A percentile compares a stretch with the other conserved stretches of the same genome.
These are phyloP conservation scores for Mesocentrotus franciscanus DNA, from an alignment of 53 echinoderm and acorn worm species.

Conservation along the genomic window DNA sequence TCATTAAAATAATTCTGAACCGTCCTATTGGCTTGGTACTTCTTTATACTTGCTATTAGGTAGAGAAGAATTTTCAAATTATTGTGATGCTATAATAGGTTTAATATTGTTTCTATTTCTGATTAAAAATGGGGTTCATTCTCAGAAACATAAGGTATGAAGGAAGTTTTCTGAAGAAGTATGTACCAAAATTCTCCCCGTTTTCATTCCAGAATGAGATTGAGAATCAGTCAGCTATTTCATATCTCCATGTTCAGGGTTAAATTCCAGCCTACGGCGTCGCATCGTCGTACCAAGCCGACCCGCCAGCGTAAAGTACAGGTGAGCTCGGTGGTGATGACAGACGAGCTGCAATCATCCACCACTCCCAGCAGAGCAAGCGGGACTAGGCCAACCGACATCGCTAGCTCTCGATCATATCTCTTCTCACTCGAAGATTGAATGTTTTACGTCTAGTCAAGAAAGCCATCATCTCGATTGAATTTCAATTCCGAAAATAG, in stretches of 20 bases:
- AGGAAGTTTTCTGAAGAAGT: background rate
- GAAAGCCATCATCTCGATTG: constrained; percentile 37
- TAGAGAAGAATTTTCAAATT: too few species aligned
- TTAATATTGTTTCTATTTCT: too few species aligned
- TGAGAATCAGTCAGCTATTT: constrained; percentile 5
- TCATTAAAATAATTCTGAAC: background rate
- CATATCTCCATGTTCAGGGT: constrained; percentile 29
- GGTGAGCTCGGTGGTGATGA: constrained; percentile 17
- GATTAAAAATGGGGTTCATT: too few species aligned
- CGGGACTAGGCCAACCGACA: background rate
- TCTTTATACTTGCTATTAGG: too few species aligned
- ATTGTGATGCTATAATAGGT: too few species aligned
- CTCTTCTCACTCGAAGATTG: background rate
- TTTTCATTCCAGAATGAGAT: background rate
- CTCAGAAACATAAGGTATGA: too few species aligned
- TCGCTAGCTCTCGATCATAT: background rate
- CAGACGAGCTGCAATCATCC: background rate
- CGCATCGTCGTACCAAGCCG: background rate
- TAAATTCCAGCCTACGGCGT: constrained; percentile 40
- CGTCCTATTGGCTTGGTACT: too few species aligned
- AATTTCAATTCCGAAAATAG: constrained; percentile 52
- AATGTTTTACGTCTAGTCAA: background rate
- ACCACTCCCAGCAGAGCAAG: background rate
- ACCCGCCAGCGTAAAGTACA: constrained; percentile 32
- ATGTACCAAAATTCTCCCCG: background rate